Evolutionary conservation across 2,888 invertebrate species (phyloP), one percentile per base, ranked within the genome.

Genomic region (Sipha maydis): DNA sequence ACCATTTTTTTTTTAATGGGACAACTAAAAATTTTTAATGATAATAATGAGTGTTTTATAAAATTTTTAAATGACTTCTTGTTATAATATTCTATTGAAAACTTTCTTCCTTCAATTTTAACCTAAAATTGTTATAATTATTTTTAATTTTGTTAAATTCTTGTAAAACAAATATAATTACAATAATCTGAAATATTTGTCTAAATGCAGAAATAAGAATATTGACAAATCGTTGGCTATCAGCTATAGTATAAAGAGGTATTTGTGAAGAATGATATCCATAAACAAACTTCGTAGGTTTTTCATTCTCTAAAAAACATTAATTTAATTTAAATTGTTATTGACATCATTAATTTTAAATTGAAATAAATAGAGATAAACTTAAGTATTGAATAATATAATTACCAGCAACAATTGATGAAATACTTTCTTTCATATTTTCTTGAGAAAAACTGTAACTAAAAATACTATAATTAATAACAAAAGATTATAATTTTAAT

Each of bases 241-340:
- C 88, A n/a, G 28, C 25, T 41, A 82, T 3, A 0, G 88, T n/a
- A 48, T 88, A 88, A 25, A 25, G 34, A 31, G 56, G 17, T 67
- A 88, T 82, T 88, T 88, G 82, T 61, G 88, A 82, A 48, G 82
- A 67, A 75, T 88, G 80, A 80, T 88, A 88, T 19, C 86, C 88
- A 82, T 41, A 88, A 1, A 75, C 21, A 82, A 76, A 88, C 3
- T 88, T 61, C 0, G 17, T 56, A 8, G 41, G 25, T 31, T 80
- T 76, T 61, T 31, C 67, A 41, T 75, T 75, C 75, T 67, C 88
- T 88, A 41, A 88, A 80, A 88, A 80, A 48, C 11, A 48, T 14
- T 14, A 14, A 14, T 11, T 48, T 48, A 41, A 41, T 48, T 48
- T 11, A 61, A 5, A 8, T 69, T 69, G 5, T 69, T 69, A 69